Base-by-base conservation (phyloP, 2,113 vertebrate species). In the Amblyopsis rosae region DNA sequence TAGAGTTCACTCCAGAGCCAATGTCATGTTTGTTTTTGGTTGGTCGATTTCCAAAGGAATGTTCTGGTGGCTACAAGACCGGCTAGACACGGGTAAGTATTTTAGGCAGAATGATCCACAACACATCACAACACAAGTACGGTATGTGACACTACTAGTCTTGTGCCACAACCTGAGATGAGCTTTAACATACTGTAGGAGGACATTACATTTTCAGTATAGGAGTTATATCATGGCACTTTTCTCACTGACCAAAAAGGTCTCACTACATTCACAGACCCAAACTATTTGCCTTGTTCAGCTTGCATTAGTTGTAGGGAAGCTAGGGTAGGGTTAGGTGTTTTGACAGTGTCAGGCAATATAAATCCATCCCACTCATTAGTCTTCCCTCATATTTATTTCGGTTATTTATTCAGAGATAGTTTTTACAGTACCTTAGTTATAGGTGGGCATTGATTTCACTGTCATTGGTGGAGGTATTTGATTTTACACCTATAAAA, bases 11-110 rank as follows among this genome's bases (percentile, higher is more conserved):
- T 71, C 81, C 73, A 65, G 69, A 62, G 57, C 81, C 72, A 79
- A 77, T 77, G 73, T 78, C 65, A 17, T 77, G 80, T 87, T 77
- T 89, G 77, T 80, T 84, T 85, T 85, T 88, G 77, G 82, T 75
- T 65, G 70, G 82, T 84, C 86, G 82, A 82, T 82, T 86, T 83
- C 84, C 82, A 33, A 84, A 88, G 84, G 82, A 69, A 70, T 60
- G 72, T 77, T 84, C 85, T 83, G 79, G 89, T 83, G 62, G 69
- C 81, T 53, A 65, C 86, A 76, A 85, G 79, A 77, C 83, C 62
- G 41, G 85, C 41, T 59, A 70, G 51, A 70, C 73, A 41, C 60
- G 64, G 91, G 91, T 93, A 88, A 93, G 92, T 93, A 91, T 88
- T 50, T 53, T 70, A 80, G 89, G 86, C 69, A 64, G 78, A 60